A percentile compares a stretch with the other conserved stretches of the same genome.
Evolutionary conservation across 2,797 vertebrate genomes (phyloP).

Genomic region (Kryptolebias ocellatus): DNA sequence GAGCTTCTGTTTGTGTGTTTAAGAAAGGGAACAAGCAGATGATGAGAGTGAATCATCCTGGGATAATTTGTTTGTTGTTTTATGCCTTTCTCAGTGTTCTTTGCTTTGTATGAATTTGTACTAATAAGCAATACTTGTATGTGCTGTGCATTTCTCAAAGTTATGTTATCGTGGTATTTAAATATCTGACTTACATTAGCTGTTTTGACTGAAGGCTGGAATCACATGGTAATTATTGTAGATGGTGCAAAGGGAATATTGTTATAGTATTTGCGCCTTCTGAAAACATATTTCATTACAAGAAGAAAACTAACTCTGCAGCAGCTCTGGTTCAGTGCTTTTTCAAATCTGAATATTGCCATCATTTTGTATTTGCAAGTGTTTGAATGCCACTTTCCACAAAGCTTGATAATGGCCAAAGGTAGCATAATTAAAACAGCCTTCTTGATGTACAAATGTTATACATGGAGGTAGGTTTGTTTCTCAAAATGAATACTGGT

Average conservation of each 20-base stretch:
- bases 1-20: conserved; percentile 30
- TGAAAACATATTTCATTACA: conserved; percentile 2
- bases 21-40: conserved; percentile 15
- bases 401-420: conserved; percentile 3
- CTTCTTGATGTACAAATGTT: neutral
- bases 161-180: neutral
- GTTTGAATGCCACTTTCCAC: neutral
- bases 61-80: conserved; percentile 21
- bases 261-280: conserved; percentile 39
- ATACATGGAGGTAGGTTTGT: conserved; percentile 5
- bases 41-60: conserved; percentile 24
- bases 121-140: conserved; percentile 19
- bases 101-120: conserved; percentile 4
- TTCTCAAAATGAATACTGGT: neutral
- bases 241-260: conserved; percentile 43
- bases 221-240: conserved; percentile 50
- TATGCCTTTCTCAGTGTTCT: conserved; percentile 18
- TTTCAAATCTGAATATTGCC: neutral
- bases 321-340: neutral
- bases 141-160: neutral
- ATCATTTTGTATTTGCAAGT: neutral
- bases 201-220: conserved; percentile 45
- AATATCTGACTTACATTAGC: conserved; percentile 17
- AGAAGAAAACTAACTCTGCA: conserved; percentile 10
- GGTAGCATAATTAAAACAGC: conserved; percentile 1